phyloP scores from a whole-genome alignment of 2,797 vertebrate genomes.

The Melanogrammus aeglefinus region DNA sequence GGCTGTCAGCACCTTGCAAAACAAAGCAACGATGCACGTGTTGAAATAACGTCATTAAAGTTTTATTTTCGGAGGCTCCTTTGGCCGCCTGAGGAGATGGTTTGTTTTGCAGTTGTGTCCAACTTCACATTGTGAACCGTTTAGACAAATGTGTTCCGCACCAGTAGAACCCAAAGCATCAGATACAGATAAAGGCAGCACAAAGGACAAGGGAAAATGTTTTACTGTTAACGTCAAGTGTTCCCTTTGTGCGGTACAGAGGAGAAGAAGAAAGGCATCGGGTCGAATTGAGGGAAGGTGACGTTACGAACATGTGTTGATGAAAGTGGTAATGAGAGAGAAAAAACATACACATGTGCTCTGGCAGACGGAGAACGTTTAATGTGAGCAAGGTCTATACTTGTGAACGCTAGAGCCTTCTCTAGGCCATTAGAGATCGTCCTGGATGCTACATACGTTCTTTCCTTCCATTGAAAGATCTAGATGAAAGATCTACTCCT shows the following conservation, averaged over 20 bases:
- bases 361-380: not conserved
- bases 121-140: slow-evolving; percentile 35
- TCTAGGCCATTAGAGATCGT: not conserved
- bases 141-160: slow-evolving; percentile 8
- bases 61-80: slow-evolving; percentile 23
- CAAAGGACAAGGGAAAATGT: slow-evolving; percentile 5
- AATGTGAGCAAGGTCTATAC: not conserved
- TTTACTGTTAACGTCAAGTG: not conserved
- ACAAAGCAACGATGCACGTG: slow-evolving; percentile 40
- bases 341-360: not conserved
- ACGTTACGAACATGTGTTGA: not conserved
- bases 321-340: not conserved
- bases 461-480: not conserved
- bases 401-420: not conserved
- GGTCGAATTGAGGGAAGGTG: not conserved
- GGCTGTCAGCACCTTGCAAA: slow-evolving; percentile 49
- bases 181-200: slow-evolving; percentile 19
- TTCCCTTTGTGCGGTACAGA: not conserved
- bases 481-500: slow-evolving; percentile 38
- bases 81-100: slow-evolving; percentile 24
- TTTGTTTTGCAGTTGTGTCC: slow-evolving; percentile 28
- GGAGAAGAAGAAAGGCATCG: not conserved
- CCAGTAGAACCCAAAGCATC: slow-evolving; percentile 5
- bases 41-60: slow-evolving; percentile 50
- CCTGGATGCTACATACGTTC: not conserved